Conservation (phyloP, 2,113 vertebrate genomes). For the Globicephala melas region DNA sequence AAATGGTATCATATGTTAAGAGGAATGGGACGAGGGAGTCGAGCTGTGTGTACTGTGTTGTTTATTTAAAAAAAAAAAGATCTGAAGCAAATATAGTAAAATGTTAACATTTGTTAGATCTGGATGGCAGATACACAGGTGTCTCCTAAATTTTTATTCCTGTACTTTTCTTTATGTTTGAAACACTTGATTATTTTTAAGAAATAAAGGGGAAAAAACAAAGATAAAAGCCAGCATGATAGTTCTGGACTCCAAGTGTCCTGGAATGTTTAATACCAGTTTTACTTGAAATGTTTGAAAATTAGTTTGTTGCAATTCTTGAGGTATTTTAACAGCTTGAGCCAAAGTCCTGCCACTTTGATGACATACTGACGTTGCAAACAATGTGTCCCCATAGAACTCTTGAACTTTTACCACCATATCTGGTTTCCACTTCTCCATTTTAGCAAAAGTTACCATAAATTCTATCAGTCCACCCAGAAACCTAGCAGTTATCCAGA, state of each 20-base stretch:
- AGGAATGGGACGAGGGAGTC: neutral
- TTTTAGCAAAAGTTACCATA: neutral
- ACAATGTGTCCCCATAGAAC: neutral
- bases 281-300: slow-evolving; percentile 20
- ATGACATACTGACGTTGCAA: neutral
- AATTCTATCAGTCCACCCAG: neutral
- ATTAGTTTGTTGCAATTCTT: neutral
- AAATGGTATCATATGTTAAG: slow-evolving; percentile 51
- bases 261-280: neutral
- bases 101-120: slow-evolving; percentile 73
- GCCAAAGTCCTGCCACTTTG: neutral
- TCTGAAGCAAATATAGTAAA: slow-evolving; percentile 56
- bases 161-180: slow-evolving; percentile 50
- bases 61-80: slow-evolving; percentile 34
- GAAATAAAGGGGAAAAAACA: neutral
- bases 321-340: neutral
- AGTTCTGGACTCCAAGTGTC: neutral
- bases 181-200: slow-evolving; percentile 55
- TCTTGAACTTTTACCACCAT: neutral
- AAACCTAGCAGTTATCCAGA: neutral
- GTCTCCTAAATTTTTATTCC: slow-evolving; percentile 39
- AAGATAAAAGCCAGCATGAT: slow-evolving; percentile 9
- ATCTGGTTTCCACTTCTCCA: neutral
- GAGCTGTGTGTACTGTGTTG: slow-evolving; percentile 28
- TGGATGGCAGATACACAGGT: slow-evolving; percentile 65